These are phyloP conservation scores for Heliothis subflexa DNA, from an alignment of 1,140 invertebrate genomes.

Conservation along the genomic window DNA sequence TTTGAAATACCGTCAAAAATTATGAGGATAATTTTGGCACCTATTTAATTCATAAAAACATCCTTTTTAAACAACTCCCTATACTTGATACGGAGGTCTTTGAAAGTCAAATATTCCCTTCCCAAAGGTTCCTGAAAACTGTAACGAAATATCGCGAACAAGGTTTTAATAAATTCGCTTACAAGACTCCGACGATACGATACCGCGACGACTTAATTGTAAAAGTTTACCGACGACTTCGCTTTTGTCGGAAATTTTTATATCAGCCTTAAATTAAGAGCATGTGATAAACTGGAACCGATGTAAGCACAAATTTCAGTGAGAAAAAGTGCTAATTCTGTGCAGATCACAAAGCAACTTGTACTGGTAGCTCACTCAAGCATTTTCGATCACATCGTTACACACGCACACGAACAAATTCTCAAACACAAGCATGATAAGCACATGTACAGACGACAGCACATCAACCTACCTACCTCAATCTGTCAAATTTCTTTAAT, in stretches of 20 bases:
- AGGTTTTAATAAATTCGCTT: constrained; percentile 44
- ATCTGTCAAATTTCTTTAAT: no score
- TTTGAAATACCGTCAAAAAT: neutral
- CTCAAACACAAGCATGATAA: no score
- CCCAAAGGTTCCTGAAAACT: constrained; percentile 29
- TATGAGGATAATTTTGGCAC: neutral
- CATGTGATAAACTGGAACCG: no score
- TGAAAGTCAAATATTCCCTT: constrained; percentile 7
- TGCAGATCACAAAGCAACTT: no score
- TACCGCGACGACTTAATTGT: constrained; percentile 45
- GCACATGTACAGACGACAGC: no score
- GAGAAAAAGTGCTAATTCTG: no score
- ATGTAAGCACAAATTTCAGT: no score
- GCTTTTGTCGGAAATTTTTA: constrained; percentile 46
- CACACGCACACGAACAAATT: no score
- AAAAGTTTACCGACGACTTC: constrained; percentile 41
- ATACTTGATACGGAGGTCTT: neutral
- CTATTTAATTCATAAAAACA: neutral
- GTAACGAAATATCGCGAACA: constrained; percentile 37
- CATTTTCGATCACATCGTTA: no score
- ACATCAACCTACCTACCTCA: no score
- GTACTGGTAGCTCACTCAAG: no score
- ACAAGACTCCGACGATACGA: constrained; percentile 34
- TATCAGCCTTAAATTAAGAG: constrained; percentile 21
- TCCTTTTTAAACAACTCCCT: neutral